phyloP scores from a whole-genome alignment of 2,888 invertebrate species.

The Pheosia tremula region DNA sequence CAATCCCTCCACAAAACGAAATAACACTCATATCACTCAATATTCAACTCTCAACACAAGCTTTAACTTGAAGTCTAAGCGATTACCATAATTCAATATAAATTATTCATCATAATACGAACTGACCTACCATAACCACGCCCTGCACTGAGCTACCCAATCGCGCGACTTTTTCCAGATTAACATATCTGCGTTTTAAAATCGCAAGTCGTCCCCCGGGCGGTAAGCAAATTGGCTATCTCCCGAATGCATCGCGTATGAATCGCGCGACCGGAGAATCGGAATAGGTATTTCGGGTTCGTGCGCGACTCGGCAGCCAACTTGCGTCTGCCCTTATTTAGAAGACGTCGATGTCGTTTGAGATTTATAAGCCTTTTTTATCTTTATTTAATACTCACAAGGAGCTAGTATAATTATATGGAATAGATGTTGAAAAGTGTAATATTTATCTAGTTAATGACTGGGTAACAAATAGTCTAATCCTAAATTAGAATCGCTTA shows the following conservation, averaged over 20 bases:
- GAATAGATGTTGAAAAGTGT: too few relatives aligned
- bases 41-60: not conserved
- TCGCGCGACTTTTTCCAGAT: conserved; percentile 62
- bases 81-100: conserved; percentile 59
- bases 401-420: too few relatives aligned
- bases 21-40: not conserved
- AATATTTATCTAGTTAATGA: too few relatives aligned
- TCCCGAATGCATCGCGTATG: conserved; percentile 70
- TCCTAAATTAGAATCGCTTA: too few relatives aligned
- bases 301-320: conserved; percentile 58
- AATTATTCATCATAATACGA: conserved; percentile 52
- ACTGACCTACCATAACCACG: conserved; percentile 56
- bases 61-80: conserved; percentile 2
- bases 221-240: conserved; percentile 72
- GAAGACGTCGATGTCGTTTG: conserved; percentile 43
- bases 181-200: conserved; percentile 72
- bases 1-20: not conserved
- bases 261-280: conserved; percentile 48
- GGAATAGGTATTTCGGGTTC: conserved; percentile 64
- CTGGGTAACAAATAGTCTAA: too few relatives aligned
- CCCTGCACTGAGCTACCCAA: conserved; percentile 38
- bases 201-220: conserved; percentile 54
- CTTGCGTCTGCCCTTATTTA: conserved; percentile 63
- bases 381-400: too few relatives aligned
- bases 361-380: too few relatives aligned